Evolutionary conservation across 2,888 invertebrate genomes (phyloP), one percentile per base, ranked within the genome.

Genomic region (Venusia cambrica): DNA sequence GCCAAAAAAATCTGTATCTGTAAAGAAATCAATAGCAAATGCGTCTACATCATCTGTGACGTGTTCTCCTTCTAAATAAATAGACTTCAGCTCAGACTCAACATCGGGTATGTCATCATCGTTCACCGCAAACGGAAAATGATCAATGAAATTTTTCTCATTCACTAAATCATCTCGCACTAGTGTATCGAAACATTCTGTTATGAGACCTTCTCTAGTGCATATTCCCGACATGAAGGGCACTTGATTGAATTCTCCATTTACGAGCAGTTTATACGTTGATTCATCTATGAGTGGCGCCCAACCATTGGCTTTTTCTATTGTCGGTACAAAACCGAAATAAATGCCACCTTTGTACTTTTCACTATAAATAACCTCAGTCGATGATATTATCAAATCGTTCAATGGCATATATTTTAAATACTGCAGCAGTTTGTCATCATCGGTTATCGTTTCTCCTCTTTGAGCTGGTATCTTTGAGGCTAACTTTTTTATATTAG

Each of bases 211-310:
- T 54, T 89, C 89, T 1, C 60, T 68, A 1, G 74, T 68, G 38
- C 78, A 85, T 43, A 87, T 87, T 7, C 89, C 89, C 63, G 79
- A 76, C 7, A 89, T 67, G 1, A 77, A 48, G 0, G 89, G 87
- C 9, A 89, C 77, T 9, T 65, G 57, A 4, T 65, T 53, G 24
- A 75, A 70, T 16, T 64, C 61, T n/a, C 73, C 73, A 27, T 69
- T 54, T 38, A 71, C 69, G 24, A 88, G 34, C 13, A 79, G 27
- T 9, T 56, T 79, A 49, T 57, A 89, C n/a, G n/a, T n/a, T 43
- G 51, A 90, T 72, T 14, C 40, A 1, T 51, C 43, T 2, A 57
- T 66, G 26, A 69, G 41, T 38, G 73, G 67, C 11, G 64, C 57
- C 31, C 54, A 58, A 2, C 52, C 63, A 31, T 62, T 64, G 35